Conservation (phyloP, 1,140 invertebrate species). For the Hirudo medicinalis region DNA sequence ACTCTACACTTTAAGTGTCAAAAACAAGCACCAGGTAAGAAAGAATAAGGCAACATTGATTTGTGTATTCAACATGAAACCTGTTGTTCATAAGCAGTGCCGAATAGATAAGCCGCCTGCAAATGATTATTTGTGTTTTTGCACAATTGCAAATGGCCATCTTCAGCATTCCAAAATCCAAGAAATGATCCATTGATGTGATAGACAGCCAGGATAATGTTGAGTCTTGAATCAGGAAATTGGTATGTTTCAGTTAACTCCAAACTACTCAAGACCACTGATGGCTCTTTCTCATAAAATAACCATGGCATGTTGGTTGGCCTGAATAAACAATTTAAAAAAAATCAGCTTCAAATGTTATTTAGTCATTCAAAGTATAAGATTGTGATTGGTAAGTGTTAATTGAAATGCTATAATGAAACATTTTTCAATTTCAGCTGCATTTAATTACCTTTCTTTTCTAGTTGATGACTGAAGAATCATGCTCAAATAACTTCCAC, state of each 20-base stretch:
- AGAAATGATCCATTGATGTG: slow-evolving; percentile 36
- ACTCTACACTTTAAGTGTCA: slow-evolving; percentile 1
- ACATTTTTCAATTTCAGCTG: background rate
- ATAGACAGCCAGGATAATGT: slow-evolving; percentile 29
- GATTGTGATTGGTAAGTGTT: background rate
- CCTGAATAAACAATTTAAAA: slow-evolving; percentile 27
- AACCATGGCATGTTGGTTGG: slow-evolving; percentile 42
- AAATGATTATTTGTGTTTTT: slow-evolving; percentile 40
- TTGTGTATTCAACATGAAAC: slow-evolving; percentile 43
- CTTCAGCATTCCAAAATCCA: slow-evolving; percentile 30
- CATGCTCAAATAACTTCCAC: slow-evolving; percentile 18
- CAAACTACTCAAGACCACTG: slow-evolving; percentile 42
- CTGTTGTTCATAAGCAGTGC: slow-evolving; percentile 43
- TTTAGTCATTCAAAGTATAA: background rate
- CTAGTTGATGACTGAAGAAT: background rate
- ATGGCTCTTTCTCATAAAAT: slow-evolving; percentile 46
- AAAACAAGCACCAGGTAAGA: background rate
- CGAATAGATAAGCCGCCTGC: slow-evolving; percentile 48
- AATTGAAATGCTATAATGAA: background rate
- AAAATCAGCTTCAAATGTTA: background rate
- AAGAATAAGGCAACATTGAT: slow-evolving; percentile 43
- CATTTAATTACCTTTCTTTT: too few relatives aligned
- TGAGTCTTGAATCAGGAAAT: slow-evolving; percentile 35
- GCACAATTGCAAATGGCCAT: slow-evolving; percentile 43
- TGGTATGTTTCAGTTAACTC: slow-evolving; percentile 46